Evolutionary conservation across 2,113 vertebrate species (phyloP).

Genomic region (Ginglymostoma cirratum): DNA sequence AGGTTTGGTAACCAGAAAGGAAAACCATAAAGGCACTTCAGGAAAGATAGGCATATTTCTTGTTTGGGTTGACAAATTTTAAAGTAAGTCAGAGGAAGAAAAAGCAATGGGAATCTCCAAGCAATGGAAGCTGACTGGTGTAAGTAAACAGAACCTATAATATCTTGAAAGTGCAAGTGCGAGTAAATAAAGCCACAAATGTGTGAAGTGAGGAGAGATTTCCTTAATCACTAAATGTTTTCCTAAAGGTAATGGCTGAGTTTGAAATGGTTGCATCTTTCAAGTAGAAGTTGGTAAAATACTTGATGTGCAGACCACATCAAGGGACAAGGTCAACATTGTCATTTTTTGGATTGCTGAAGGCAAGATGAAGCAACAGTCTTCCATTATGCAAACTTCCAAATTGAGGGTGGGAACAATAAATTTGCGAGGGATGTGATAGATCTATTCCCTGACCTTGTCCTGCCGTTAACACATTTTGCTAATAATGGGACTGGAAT

Average conservation of each 20-base stretch:
- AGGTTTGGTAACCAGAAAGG: not conserved
- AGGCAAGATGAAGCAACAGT: too few relatives aligned
- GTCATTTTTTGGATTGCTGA: not conserved
- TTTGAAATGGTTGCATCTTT: not conserved
- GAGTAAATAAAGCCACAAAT: not conserved
- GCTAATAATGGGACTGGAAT: too few relatives aligned
- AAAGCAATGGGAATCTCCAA: not conserved
- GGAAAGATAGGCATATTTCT: not conserved
- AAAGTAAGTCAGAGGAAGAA: not conserved
- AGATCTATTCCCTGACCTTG: too few relatives aligned
- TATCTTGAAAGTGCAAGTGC: not conserved
- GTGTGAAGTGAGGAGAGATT: not conserved
- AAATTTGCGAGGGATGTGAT: too few relatives aligned
- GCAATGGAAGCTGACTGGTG: not conserved
- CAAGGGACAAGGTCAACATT: not conserved
- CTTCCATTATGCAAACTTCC: too few relatives aligned
- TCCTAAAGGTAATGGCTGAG: not conserved
- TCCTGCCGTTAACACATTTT: too few relatives aligned
- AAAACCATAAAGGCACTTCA: not conserved
- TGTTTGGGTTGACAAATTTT: not conserved
- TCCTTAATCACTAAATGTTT: not conserved
- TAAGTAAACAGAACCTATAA: not conserved
- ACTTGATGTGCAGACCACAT: not conserved
- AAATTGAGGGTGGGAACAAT: too few relatives aligned
- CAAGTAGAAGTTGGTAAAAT: not conserved